A percentile compares a stretch with the other conserved stretches of the same genome.
These are phyloP conservation scores for Apamea monoglypha DNA, from an alignment of 2,888 invertebrate genomes.

Conservation along the genomic window DNA sequence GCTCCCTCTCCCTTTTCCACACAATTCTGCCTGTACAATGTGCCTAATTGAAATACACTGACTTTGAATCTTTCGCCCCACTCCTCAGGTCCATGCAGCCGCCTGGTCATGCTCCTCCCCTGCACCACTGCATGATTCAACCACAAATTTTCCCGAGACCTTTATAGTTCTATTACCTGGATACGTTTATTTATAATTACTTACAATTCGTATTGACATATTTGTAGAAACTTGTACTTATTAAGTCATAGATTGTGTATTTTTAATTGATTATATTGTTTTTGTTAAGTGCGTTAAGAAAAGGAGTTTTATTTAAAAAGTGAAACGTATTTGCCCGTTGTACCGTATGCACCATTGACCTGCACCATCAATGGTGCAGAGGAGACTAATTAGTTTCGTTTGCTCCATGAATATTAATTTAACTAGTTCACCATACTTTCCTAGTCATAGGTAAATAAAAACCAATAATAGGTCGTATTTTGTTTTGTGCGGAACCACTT, in stretches of 20 bases:
- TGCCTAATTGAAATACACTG: not conserved
- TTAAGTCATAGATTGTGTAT: slow-evolving; percentile 23
- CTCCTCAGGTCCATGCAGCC: slow-evolving; percentile 48
- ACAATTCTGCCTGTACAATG: too few relatives aligned
- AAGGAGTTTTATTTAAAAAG: not conserved
- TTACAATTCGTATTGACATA: not conserved
- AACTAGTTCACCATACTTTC: too few relatives aligned
- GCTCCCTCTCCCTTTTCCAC: too few relatives aligned
- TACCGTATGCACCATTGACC: too few relatives aligned
- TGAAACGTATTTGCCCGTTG: too few relatives aligned
- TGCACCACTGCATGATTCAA: slow-evolving; percentile 37
- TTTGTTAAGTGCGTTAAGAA: not conserved
- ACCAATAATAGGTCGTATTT: too few relatives aligned
- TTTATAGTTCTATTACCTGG: not conserved
- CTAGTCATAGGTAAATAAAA: too few relatives aligned
- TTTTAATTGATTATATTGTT: slow-evolving; percentile 4
- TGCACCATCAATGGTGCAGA: too few relatives aligned
- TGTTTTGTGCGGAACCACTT: too few relatives aligned
- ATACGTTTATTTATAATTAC: not conserved
- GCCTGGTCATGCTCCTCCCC: slow-evolving; percentile 37
- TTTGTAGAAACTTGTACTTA: slow-evolving; percentile 11
- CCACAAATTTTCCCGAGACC: not conserved
- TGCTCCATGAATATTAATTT: too few relatives aligned
- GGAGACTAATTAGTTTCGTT: too few relatives aligned
- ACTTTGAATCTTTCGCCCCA: not conserved